Conservation (phyloP, 2,797 vertebrate species). For the Perodicticus potto region DNA sequence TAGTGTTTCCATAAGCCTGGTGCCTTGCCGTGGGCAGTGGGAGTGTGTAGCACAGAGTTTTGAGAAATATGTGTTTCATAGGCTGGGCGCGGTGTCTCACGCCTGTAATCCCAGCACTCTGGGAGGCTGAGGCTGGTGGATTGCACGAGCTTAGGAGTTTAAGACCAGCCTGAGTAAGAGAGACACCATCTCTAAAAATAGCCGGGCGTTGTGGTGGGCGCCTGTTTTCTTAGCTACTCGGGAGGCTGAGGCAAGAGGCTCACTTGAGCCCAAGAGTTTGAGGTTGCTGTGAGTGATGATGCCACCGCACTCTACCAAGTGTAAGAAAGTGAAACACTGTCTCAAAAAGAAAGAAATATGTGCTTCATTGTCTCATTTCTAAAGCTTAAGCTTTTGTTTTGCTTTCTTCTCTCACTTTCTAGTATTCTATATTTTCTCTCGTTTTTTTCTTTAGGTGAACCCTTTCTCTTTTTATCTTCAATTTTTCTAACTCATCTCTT, state of each 20-base stretch:
- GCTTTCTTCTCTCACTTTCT: background rate
- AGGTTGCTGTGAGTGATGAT: too few species aligned
- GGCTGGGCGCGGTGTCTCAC: background rate
- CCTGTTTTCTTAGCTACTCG: too few species aligned
- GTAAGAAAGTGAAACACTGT: too few species aligned
- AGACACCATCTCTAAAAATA: too few species aligned
- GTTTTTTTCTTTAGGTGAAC: conserved; percentile 9
- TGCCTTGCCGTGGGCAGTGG: background rate
- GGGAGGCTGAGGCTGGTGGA: too few species aligned
- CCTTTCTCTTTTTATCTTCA: background rate
- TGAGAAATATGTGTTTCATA: background rate
- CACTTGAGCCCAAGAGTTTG: too few species aligned
- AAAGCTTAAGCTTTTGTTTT: background rate
- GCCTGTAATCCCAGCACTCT: too few species aligned
- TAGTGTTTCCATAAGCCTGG: background rate
- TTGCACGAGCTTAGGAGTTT: too few species aligned
- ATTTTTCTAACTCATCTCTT: background rate
- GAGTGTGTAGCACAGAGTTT: background rate
- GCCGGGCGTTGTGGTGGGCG: too few species aligned
- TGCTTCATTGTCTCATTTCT: background rate
- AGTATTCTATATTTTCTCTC: background rate
- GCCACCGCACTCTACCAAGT: too few species aligned
- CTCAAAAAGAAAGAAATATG: background rate
- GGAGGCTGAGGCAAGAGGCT: too few species aligned
- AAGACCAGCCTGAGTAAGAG: too few species aligned